Evolutionary conservation across 23 tunicate species (phyloP).

Genomic region (Trididemnum clinides): DNA sequence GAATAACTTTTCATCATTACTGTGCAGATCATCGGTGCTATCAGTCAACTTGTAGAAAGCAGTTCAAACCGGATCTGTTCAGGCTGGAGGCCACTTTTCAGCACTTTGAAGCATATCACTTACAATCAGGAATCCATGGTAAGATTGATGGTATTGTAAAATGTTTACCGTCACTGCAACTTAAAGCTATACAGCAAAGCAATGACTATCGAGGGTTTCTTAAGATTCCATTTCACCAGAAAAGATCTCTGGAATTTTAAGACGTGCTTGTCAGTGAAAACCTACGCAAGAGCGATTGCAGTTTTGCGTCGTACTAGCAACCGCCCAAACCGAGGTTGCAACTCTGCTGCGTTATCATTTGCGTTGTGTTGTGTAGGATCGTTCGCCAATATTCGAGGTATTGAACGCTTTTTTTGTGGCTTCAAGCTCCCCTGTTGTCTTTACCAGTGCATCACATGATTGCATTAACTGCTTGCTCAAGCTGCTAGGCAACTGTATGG

Average conservation of each 20-base stretch:
- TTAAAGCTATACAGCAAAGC: too few relatives aligned
- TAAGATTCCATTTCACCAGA: too few relatives aligned
- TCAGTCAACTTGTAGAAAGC: constrained; percentile 52
- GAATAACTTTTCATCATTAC: neutral
- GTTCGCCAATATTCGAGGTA: constrained; percentile 50
- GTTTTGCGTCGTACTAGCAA: too few relatives aligned
- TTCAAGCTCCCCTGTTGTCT: constrained; percentile 24
- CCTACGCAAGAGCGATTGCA: too few relatives aligned
- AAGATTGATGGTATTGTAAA: too few relatives aligned
- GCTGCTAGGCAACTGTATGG: constrained; percentile 32
- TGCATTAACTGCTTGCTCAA: constrained; percentile 50
- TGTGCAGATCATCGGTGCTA: constrained; percentile 33
- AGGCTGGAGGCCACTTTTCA: constrained; percentile 62
- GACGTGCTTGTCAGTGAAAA: too few relatives aligned
- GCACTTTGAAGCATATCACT: constrained; percentile 36
- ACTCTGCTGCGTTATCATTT: too few relatives aligned
- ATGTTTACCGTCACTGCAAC: too few relatives aligned
- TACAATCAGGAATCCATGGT: constrained; percentile 34
- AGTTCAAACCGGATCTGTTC: constrained; percentile 66
- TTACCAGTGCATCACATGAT: constrained; percentile 53
- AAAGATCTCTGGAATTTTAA: too few relatives aligned
- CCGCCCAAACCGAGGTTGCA: too few relatives aligned
- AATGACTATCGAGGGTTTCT: too few relatives aligned
- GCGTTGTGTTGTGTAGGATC: constrained; percentile 22
- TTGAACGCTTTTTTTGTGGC: constrained; percentile 42